Evolutionary conservation across 2,888 invertebrate genomes (phyloP).

Genomic region (Papilio protenor): DNA sequence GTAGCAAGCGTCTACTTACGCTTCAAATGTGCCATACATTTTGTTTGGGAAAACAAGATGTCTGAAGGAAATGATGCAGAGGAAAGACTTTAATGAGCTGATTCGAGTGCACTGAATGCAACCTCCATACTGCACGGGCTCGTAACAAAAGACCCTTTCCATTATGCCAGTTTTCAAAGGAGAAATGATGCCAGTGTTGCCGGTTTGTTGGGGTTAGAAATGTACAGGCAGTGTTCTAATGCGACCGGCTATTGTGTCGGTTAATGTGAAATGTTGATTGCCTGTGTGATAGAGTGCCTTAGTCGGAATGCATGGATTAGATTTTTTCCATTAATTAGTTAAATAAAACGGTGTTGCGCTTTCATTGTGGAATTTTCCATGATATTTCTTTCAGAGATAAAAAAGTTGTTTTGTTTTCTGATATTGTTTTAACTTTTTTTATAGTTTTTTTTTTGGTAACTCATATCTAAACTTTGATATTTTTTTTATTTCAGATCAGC

Average conservation of each 20-base stretch:
- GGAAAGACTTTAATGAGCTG: conserved; percentile 73
- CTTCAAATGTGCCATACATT: conserved; percentile 51
- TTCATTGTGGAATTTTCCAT: conserved; percentile 22
- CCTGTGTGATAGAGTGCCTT: conserved; percentile 43
- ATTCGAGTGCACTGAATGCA: conserved; percentile 65
- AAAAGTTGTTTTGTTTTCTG: conserved; percentile 41
- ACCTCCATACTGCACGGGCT: conserved; percentile 55
- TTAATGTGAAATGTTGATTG: conserved; percentile 47
- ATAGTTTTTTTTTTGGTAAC: neutral
- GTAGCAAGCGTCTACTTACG: conserved; percentile 56
- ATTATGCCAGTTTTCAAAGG: conserved; percentile 64
- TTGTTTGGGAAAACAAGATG: conserved; percentile 61
- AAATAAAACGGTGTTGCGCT: conserved; percentile 25
- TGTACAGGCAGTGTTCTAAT: conserved; percentile 50
- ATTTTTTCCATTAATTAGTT: conserved; percentile 33
- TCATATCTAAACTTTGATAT: neutral
- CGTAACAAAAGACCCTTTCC: conserved; percentile 56
- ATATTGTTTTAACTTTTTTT: conserved; percentile 10
- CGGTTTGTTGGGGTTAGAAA: conserved; percentile 47
- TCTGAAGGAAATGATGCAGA: conserved; percentile 69
- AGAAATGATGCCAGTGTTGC: conserved; percentile 56
- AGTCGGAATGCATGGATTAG: conserved; percentile 35
- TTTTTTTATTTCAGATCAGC: conserved; percentile 68
- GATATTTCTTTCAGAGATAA: neutral
- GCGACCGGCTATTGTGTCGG: conserved; percentile 49